A percentile compares a stretch with the other conserved stretches of the same genome.
Conservation (phyloP, 2,888 invertebrate species). For the Rhingia rostrata region DNA sequence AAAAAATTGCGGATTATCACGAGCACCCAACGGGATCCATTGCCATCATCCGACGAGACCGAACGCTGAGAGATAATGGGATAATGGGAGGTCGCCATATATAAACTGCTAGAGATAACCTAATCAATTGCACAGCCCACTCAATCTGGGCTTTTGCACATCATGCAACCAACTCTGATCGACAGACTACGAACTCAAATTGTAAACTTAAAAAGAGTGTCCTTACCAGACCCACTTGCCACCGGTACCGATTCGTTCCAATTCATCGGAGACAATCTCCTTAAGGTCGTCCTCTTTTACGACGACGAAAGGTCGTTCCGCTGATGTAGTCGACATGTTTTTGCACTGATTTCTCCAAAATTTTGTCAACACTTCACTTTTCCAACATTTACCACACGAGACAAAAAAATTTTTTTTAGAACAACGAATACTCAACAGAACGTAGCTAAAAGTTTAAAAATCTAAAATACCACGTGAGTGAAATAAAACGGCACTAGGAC, state of each 20-base stretch:
- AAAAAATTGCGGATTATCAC: constrained; percentile 20
- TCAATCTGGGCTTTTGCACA: neutral
- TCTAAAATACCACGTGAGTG: constrained; percentile 13
- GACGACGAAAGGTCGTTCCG: constrained; percentile 56
- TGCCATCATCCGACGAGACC: constrained; percentile 36
- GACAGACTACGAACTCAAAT: constrained; percentile 5
- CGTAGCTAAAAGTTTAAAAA: constrained; percentile 18
- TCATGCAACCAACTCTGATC: neutral
- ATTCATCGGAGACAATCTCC: constrained; percentile 80
- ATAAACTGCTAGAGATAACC: constrained; percentile 27
- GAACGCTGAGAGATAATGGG: neutral
- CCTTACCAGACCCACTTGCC: constrained; percentile 82
- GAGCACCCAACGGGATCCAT: constrained; percentile 36
- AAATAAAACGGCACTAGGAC: constrained; percentile 34
- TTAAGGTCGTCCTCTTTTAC: constrained; percentile 81
- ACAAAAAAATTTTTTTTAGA: constrained; percentile 44
- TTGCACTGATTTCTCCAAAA: constrained; percentile 23
- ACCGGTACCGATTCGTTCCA: constrained; percentile 81
- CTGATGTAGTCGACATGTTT: constrained; percentile 47
- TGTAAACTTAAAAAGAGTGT: neutral
- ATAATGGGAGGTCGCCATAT: constrained; percentile 40
- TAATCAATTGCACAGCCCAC: neutral
- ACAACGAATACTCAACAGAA: constrained; percentile 40
- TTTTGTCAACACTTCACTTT: constrained; percentile 9
- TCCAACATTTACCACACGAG: constrained; percentile 10